Conservation (phyloP, 2,888 invertebrate species). For the Netelia melanura region DNA sequence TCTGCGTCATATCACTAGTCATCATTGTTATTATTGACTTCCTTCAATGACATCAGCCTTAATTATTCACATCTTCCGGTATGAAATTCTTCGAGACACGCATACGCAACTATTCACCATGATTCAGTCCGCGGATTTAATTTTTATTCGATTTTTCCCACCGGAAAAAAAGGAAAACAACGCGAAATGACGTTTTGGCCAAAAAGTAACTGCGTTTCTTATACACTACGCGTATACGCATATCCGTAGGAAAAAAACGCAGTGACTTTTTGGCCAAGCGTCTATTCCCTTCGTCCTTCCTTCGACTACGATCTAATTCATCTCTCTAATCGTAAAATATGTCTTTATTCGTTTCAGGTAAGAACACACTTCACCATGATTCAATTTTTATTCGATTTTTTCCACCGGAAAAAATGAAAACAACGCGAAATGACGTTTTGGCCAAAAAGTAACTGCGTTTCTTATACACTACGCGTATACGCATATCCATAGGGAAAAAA, state of each 20-base stretch:
- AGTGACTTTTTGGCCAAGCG: neutral
- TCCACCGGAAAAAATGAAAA: too few relatives aligned
- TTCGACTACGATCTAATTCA: neutral
- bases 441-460: neutral
- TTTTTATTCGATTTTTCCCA: too few relatives aligned
- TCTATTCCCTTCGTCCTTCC: neutral
- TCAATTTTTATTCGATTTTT: too few relatives aligned
- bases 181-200: too few relatives aligned
- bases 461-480: neutral
- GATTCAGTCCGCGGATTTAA: too few relatives aligned
- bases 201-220: neutral
- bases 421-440: too few relatives aligned
- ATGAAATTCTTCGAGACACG: neutral
- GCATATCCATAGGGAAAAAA: neutral
- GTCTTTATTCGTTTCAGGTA: constrained; percentile 72
- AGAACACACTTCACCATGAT: constrained; percentile 31
- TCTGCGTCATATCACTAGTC: constrained; percentile 12
- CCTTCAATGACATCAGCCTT: constrained; percentile 22
- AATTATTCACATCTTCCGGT: constrained; percentile 5
- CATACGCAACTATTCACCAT: too few relatives aligned
- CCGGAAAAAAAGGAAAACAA: too few relatives aligned
- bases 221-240: neutral
- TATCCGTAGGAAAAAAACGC: neutral
- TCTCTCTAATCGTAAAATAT: constrained; percentile 47
- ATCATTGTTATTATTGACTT: constrained; percentile 32